A percentile compares a stretch with the other conserved stretches of the same genome.
These are phyloP conservation scores for Scatophagus argus DNA, from an alignment of 2,113 vertebrate species.

Conservation along the genomic window DNA sequence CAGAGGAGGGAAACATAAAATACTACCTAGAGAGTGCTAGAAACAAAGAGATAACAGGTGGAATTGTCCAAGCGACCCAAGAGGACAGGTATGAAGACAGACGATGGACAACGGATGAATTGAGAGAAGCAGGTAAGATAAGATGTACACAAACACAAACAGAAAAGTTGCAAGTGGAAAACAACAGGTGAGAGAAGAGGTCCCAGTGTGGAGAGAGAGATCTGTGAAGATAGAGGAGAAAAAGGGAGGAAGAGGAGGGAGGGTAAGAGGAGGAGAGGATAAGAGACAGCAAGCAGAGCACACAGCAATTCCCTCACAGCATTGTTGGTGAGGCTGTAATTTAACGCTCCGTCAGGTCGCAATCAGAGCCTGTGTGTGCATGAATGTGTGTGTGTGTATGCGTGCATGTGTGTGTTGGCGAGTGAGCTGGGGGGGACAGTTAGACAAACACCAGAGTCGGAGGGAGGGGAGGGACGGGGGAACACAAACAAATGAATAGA, in stretches of 20 bases:
- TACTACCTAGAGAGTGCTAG: background rate
- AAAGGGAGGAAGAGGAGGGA: conserved; percentile 7
- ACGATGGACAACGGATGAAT: background rate
- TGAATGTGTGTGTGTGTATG: conserved; percentile 30
- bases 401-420: conserved; percentile 19
- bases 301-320: conserved; percentile 70
- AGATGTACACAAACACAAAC: conserved; percentile 24
- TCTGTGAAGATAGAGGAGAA: conserved; percentile 40
- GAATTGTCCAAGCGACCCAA: background rate
- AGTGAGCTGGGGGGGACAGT: conserved; percentile 37
- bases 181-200: conserved; percentile 45
- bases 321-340: conserved; percentile 75
- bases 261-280: conserved; percentile 50
- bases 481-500: conserved; percentile 63
- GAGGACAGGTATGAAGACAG: conserved; percentile 5
- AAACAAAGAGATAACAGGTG: background rate
- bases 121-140: background rate
- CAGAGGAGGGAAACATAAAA: background rate
- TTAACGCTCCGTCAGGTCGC: conserved; percentile 78
- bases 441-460: conserved; percentile 57
- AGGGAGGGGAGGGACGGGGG: conserved; percentile 6
- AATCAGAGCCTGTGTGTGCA: conserved; percentile 65
- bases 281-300: conserved; percentile 66
- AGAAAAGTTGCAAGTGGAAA: conserved; percentile 16
- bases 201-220: conserved; percentile 27